phyloP scores from a whole-genome alignment of 2,797 vertebrate genomes.

The Syndactyla subalaris region DNA sequence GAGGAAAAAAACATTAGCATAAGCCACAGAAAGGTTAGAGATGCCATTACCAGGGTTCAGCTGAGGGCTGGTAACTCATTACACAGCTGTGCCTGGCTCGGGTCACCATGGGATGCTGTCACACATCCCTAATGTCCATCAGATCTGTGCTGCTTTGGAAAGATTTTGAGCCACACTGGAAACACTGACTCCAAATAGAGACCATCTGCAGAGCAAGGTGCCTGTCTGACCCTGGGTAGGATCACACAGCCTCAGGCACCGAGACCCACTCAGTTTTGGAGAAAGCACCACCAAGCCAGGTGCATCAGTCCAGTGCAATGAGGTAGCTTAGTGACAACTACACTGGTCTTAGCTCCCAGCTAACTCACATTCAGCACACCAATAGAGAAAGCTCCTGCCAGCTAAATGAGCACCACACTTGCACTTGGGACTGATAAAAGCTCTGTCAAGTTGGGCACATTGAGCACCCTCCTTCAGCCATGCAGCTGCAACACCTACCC shows the following conservation, averaged over 20 bases:
- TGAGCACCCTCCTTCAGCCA: not conserved
- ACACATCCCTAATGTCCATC: not conserved
- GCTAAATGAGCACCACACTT: not conserved
- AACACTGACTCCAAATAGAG: not conserved
- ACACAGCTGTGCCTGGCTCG: not conserved
- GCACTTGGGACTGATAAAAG: not conserved
- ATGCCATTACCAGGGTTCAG: not conserved
- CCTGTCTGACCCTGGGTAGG: not conserved
- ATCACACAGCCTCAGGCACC: not conserved
- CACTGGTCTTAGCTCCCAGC: accelerated
- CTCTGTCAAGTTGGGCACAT: accelerated
- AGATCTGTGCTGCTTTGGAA: not conserved
- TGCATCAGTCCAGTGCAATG: not conserved
- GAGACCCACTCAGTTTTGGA: not conserved
- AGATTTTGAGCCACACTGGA: accelerated
- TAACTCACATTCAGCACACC: not conserved
- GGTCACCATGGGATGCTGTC: not conserved
- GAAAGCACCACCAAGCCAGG: not conserved
- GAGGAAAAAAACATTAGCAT: not conserved
- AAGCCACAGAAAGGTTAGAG: not conserved
- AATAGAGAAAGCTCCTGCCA: not conserved
- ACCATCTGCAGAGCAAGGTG: not conserved
- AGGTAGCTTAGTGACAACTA: not conserved
- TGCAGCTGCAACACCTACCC: conserved; percentile 43
- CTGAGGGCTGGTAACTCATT: not conserved